Base-by-base conservation (phyloP, 1,140 invertebrate species). In the Eurosta solidaginis region DNA sequence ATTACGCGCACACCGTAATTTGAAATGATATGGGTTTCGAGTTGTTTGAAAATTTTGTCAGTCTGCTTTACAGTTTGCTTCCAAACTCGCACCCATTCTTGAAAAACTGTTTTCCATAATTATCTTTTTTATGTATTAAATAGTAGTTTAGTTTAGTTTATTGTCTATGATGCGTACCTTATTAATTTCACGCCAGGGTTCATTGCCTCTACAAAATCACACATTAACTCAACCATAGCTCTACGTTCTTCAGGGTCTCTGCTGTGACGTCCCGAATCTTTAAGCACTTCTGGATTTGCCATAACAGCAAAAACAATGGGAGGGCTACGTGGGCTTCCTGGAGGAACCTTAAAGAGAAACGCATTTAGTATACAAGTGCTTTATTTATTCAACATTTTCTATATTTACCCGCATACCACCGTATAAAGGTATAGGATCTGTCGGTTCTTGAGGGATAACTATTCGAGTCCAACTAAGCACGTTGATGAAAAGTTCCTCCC, bases 391-490 rank as follows among this genome's bases (percentile, higher is more conserved):
- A 12, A 12, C 36, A 50, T 52, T 49, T 75, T n/a, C 1, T 12
- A 77, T 74, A 84, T 82, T 82, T 83, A 93, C 90, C 85, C 91
- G 91, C 92, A 93, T 93, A 78, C 92, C 92, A 29, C 92, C 92
- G 81, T 92, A 93, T 40, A 93, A 86, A 6, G 92, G 92, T 83
- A 93, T 91, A 33, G 90, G 91, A 82, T 92, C 90, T 52, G 90
- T 90, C 78, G 91, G 90, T 81, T 90, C 90, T 74, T 90, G 89
- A 10, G 92, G 91, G 87, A 92, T 91, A 12, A 90, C 90, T 80
- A 93, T 92, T 83, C 92, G 92, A 73, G 92, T 92, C 92, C 92
- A 93, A 81, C 92, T 92, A 63, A 93, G 84, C 54, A 93, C 92
- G 84, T 93, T 93, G 78, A 93, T 91, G 79, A 91, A 93, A 17